Conservation (phyloP, 2,888 invertebrate genomes). For the Leptopterna dolabrata region DNA sequence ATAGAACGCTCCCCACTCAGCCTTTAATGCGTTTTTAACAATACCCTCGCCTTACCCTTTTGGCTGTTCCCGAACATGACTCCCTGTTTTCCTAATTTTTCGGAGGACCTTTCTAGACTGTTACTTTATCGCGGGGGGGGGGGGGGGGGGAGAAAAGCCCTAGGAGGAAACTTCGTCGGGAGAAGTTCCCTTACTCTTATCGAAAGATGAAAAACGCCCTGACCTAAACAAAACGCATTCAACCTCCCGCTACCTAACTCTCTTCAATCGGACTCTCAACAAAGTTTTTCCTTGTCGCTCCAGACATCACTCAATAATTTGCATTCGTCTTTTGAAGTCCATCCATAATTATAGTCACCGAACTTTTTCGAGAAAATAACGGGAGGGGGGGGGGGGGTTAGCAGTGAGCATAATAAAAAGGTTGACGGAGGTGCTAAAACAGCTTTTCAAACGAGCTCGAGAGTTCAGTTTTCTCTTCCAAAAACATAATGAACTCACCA, state of each 20-base stretch:
- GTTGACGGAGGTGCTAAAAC: background rate
- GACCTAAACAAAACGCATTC: conserved; percentile 8
- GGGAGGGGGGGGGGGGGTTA: background rate
- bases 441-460: background rate
- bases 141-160: background rate
- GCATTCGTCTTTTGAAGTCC: background rate
- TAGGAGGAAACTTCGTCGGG: background rate
- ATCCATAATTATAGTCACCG: background rate
- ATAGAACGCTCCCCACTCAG: conserved; percentile 4
- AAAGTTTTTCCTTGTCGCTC: background rate
- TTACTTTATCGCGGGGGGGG: conserved; percentile 1
- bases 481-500: background rate
- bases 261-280: background rate
- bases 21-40: conserved; percentile 32
- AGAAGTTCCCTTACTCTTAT: background rate
- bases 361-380: too few relatives aligned
- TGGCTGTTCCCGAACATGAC: background rate
- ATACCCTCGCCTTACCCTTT: background rate
- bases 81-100: background rate
- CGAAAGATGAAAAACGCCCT: background rate
- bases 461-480: background rate
- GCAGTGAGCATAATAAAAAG: background rate
- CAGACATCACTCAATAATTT: background rate
- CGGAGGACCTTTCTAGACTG: conserved; percentile 10
- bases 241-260: background rate